phyloP scores from a whole-genome alignment of 2,797 vertebrate genomes.

The Cetoscarus ocellatus region DNA sequence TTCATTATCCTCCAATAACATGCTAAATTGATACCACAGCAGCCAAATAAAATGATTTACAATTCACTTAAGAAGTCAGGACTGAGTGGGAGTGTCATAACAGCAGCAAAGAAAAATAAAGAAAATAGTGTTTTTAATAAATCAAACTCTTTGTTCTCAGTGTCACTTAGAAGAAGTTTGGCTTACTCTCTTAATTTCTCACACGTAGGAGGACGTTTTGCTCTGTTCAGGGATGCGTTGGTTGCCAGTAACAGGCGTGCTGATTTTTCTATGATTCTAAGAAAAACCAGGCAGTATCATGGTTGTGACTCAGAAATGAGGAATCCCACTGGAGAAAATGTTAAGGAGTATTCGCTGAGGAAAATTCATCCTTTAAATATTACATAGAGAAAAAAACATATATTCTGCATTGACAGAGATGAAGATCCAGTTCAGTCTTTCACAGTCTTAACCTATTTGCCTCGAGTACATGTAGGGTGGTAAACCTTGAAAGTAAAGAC shows the following conservation, averaged over 20 bases:
- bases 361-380: slow-evolving; percentile 30
- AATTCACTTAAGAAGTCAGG: slow-evolving; percentile 36
- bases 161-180: slow-evolving; percentile 38
- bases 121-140: slow-evolving; percentile 33
- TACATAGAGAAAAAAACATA: slow-evolving; percentile 11
- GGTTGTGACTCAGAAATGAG: slow-evolving; percentile 49
- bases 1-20: slow-evolving; percentile 43
- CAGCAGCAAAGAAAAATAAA: slow-evolving; percentile 20
- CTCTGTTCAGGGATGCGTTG: slow-evolving; percentile 40
- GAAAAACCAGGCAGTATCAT: slow-evolving; percentile 40
- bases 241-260: slow-evolving; percentile 31
- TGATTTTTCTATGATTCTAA: slow-evolving; percentile 33
- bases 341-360: slow-evolving; percentile 15
- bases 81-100: slow-evolving; percentile 22
- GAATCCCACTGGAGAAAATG: slow-evolving; percentile 42
- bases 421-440: slow-evolving; percentile 1
- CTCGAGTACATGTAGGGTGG: not conserved
- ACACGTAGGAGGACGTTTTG: slow-evolving; percentile 52
- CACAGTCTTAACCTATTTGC: not conserved
- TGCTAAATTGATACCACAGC: slow-evolving; percentile 29
- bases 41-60: slow-evolving; percentile 53
- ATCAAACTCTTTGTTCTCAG: slow-evolving; percentile 46
- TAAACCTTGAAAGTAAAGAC: no score
- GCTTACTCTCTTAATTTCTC: slow-evolving; percentile 31
- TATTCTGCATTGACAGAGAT: not conserved